Base-by-base conservation (phyloP, 2,888 invertebrate genomes). In the Tachina fera region DNA sequence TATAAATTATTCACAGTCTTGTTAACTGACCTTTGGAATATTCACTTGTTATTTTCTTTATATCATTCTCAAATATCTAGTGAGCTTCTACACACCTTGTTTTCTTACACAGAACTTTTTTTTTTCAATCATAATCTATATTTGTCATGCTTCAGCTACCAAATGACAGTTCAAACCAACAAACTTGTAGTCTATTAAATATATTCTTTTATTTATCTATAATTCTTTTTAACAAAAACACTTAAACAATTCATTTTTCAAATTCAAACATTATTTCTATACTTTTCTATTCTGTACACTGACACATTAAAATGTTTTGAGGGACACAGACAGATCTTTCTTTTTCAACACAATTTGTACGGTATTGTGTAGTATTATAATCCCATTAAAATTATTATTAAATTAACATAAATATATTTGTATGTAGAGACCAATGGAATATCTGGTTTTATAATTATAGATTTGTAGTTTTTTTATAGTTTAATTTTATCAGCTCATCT, bases 331-430 rank as follows among this genome's bases (percentile, higher is more conserved):
- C 31, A 19, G n/a, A 14, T n/a, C 22, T 51, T 76, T 31, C 16
- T 72, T 63, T 49, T 58, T 74, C 43, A 49, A 13, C 11, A 41
- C 43, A 60, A 70, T 31, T 61, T 67, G 49, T 85, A 68, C 67
- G 65, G 71, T 71, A 61, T 78, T 75, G 19, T 75, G 79, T 45
- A 47, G 45, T 67, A 67, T 86, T 86, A 86, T 83, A 86, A 86
- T 76, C 79, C 71, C 86, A 86, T 86, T 86, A 86, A 72, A 76
- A 70, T 86, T 76, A 83, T 31, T 31, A 31, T 86, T 76, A 86
- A 86, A 86, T 86, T 83, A 86, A 79, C 86, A 86, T 86, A 83
- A 86, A 81, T 76, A 78, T 39, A 1, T 53, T 22, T 6, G 11
- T 9, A 4, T 65, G n/a, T 31, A 31, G 31, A 31, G 31, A 83